Evolutionary conservation across 2,888 invertebrate species (phyloP).

Genomic region (Acrocyrtus sp.): DNA sequence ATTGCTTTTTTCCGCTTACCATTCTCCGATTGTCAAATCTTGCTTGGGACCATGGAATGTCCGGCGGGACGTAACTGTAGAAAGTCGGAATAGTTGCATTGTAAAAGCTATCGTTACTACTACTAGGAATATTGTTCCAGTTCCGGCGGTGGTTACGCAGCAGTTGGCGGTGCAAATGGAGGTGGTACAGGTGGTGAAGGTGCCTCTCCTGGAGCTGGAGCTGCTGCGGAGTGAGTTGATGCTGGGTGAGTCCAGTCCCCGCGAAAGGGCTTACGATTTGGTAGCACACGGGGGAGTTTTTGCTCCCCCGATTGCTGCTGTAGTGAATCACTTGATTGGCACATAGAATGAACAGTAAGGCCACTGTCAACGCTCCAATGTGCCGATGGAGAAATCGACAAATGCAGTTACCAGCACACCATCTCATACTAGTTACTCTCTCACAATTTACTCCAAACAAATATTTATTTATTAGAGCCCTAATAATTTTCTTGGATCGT

Average conservation of each 20-base stretch:
- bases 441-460: too few relatives aligned
- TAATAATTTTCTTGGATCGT: too few relatives aligned
- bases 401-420: slow-evolving; percentile 59
- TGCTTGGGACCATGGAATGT: slow-evolving; percentile 59
- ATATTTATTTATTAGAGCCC: too few relatives aligned
- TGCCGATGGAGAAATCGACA: slow-evolving; percentile 62
- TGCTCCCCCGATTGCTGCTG: slow-evolving; percentile 40
- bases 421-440: too few relatives aligned
- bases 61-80: slow-evolving; percentile 51
- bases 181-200: slow-evolving; percentile 10
- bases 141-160: too few relatives aligned
- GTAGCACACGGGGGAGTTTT: slow-evolving; percentile 56
- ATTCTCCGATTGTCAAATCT: slow-evolving; percentile 61
- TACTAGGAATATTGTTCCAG: not conserved
- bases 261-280: slow-evolving; percentile 60
- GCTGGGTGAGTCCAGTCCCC: slow-evolving; percentile 24
- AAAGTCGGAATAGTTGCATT: slow-evolving; percentile 40
- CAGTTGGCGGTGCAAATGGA: slow-evolving; percentile 8
- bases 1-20: too few relatives aligned
- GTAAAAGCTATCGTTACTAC: slow-evolving; percentile 19
- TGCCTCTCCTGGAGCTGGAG: slow-evolving; percentile 5
- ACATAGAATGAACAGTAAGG: slow-evolving; percentile 56
- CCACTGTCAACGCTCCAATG: slow-evolving; percentile 52
- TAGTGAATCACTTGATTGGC: slow-evolving; percentile 62
- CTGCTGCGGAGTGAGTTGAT: slow-evolving; percentile 19